Percentiles rank a stretch among this genome's conserved stretches.
phyloP scores from a whole-genome alignment of 2,797 vertebrate genomes.

The Cyclopterus lumpus region DNA sequence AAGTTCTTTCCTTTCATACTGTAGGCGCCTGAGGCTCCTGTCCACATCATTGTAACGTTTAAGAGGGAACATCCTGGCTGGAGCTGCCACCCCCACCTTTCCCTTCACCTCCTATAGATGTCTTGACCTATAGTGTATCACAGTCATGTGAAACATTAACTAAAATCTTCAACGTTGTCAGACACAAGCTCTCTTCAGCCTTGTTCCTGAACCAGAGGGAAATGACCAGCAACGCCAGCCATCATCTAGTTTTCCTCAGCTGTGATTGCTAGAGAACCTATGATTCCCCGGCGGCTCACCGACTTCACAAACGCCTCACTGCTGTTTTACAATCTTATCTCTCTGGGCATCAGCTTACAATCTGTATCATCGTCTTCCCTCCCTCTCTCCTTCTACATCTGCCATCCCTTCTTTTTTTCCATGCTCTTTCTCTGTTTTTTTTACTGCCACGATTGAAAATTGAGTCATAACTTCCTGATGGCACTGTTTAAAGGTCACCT shows the following conservation, averaged over 20 bases:
- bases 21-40: slow-evolving; percentile 61
- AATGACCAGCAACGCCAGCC: slow-evolving; percentile 19
- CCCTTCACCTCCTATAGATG: slow-evolving; percentile 54
- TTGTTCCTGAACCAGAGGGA: slow-evolving; percentile 18
- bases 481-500: slow-evolving; percentile 78
- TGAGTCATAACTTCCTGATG: slow-evolving; percentile 84
- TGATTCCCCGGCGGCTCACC: slow-evolving; percentile 25
- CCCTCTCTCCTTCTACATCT: slow-evolving; percentile 27
- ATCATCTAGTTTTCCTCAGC: slow-evolving; percentile 49
- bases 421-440: slow-evolving; percentile 48
- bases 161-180: background rate
- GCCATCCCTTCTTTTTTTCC: slow-evolving; percentile 33
- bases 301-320: slow-evolving; percentile 33
- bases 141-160: background rate
- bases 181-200: background rate
- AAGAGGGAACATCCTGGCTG: slow-evolving; percentile 79
- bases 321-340: slow-evolving; percentile 54
- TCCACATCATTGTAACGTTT: slow-evolving; percentile 69
- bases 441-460: slow-evolving; percentile 73
- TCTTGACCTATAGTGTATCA: slow-evolving; percentile 32
- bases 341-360: slow-evolving; percentile 35
- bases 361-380: slow-evolving; percentile 25
- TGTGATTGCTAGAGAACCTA: slow-evolving; percentile 18
- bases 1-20: slow-evolving; percentile 74
- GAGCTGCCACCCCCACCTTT: slow-evolving; percentile 61